Base-by-base conservation (phyloP, 2,113 vertebrate genomes). In the Hyla sarda region DNA sequence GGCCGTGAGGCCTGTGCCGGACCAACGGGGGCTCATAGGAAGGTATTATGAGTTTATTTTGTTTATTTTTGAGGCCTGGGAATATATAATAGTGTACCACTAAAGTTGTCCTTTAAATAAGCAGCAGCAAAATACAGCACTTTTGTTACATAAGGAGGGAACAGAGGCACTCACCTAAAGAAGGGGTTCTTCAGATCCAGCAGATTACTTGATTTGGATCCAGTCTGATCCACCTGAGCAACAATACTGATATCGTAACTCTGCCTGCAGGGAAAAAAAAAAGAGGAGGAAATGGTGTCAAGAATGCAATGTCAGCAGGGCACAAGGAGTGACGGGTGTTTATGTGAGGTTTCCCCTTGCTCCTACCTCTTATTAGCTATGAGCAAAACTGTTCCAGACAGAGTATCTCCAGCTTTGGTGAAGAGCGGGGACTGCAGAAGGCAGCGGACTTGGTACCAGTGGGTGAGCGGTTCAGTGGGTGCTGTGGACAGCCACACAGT, bases 201-300 rank as follows among this genome's bases (percentile, higher is more conserved):
- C 80, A 97, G 95, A 92, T 98, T 98, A 91, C 96, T 97, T 92
- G 97, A 98, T 89, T 98, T 97, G 90, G 97, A 98, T 89, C 97
- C 97, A 0, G 97, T 98, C 95, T 98, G 97, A 92, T 98, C 97
- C 58, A 98, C 97, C 94, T 97, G 96, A 88, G 97, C 97, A 88
- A 97, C 96, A 94, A 98, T 96, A 94, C 96, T 98, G 94, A 98
- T 98, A 92, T 98, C 97, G 48, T 98, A 98, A 93, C 97, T 98
- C 91, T 98, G 97, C 91, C 97, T 98, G 93, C 28, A 54, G 67
- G 78, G 12, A 83, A 62, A 32, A 47, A 78, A 14, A 83, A 62
- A 32, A 47, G 82, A 23, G 19, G 13, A 16, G 21, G 8, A 25
- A 23, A 4, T 32, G 19, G 13, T 0, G 50, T 8, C 4, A 73